Evolutionary conservation across 1,140 invertebrate species (phyloP).

Genomic region (Habropoda laboriosa): DNA sequence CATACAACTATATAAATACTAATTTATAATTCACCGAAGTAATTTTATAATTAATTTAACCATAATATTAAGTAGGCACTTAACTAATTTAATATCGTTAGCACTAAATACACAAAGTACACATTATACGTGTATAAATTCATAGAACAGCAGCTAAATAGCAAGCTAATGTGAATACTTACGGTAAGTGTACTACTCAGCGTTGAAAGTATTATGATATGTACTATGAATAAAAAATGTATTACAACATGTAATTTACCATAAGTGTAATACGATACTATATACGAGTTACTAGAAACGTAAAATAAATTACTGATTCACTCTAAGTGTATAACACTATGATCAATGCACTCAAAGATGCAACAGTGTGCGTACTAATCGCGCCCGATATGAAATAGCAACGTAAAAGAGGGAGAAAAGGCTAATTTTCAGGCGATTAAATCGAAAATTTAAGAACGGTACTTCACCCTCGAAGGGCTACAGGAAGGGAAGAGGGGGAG

Average conservation of each 20-base stretch:
- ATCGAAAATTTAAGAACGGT: slow-evolving; percentile 8
- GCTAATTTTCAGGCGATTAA: background rate
- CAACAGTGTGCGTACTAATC: background rate
- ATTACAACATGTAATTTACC: too few relatives aligned
- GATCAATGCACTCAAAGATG: background rate
- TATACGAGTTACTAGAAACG: background rate
- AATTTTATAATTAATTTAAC: background rate
- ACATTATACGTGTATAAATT: too few relatives aligned
- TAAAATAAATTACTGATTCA: too few relatives aligned
- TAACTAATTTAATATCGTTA: background rate
- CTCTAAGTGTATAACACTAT: too few relatives aligned
- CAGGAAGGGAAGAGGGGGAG: background rate
- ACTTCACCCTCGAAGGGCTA: too few relatives aligned
- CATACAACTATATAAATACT: background rate
- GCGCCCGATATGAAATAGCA: background rate
- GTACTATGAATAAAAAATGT: too few relatives aligned
- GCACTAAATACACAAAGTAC: background rate
- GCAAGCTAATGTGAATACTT: too few relatives aligned
- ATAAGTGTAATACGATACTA: background rate
- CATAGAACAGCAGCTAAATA: too few relatives aligned
- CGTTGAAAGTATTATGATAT: too few relatives aligned
- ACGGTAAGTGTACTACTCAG: too few relatives aligned
- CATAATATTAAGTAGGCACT: too few relatives aligned
- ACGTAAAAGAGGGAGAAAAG: background rate
- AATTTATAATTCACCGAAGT: background rate